These are phyloP conservation scores for Natrix natrix DNA, from an alignment of 2,797 vertebrate species.

Conservation along the genomic window DNA sequence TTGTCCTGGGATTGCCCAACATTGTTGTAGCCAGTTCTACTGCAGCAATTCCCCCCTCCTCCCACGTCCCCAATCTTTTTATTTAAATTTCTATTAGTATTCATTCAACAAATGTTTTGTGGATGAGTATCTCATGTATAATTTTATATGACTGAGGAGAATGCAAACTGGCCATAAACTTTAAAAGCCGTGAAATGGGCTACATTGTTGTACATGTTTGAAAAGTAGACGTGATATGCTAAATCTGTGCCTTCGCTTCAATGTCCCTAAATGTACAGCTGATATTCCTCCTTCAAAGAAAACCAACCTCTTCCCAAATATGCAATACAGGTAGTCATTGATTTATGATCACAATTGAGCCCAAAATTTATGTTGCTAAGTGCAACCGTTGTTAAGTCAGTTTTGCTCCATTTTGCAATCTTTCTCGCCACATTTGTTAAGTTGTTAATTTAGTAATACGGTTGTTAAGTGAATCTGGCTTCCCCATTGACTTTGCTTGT, in stretches of 20 bases:
- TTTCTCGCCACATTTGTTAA: too few relatives aligned
- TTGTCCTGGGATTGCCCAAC: background rate
- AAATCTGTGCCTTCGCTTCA: background rate
- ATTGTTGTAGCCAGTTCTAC: background rate
- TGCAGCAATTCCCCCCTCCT: background rate
- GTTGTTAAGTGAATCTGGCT: too few relatives aligned
- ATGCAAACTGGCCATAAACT: background rate
- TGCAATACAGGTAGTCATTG: background rate
- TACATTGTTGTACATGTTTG: background rate
- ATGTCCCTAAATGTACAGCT: background rate
- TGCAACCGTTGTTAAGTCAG: too few relatives aligned
- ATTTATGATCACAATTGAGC: too few relatives aligned
- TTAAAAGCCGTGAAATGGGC: background rate
- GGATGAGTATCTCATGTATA: background rate
- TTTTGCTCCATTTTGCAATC: too few relatives aligned
- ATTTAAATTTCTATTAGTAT: background rate
- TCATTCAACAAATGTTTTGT: background rate
- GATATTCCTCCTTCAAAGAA: background rate
- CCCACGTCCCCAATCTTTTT: background rate
- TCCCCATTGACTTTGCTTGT: too few relatives aligned
- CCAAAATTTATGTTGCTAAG: too few relatives aligned
- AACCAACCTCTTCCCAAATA: background rate
- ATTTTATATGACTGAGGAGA: background rate
- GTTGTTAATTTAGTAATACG: too few relatives aligned
- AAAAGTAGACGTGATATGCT: background rate